These are phyloP conservation scores for Frankliniella fusca DNA, from an alignment of 2,888 invertebrate species.

Conservation along the genomic window DNA sequence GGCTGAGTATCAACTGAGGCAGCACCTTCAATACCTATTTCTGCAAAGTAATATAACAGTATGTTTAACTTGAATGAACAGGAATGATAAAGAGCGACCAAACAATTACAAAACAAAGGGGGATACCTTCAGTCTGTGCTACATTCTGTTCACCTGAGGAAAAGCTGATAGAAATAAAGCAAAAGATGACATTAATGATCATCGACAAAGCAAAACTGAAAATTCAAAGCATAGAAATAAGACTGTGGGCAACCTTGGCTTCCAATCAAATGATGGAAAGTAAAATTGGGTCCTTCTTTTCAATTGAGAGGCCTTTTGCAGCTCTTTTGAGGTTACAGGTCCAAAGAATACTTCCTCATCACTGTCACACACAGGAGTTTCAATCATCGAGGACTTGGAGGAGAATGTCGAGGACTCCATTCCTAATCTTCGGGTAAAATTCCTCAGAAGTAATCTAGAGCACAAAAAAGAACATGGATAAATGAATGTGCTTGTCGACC, in stretches of 20 bases:
- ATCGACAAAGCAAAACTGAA: background rate
- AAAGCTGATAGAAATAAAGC: background rate
- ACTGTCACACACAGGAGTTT: background rate
- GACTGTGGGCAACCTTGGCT: background rate
- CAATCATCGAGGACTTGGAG: background rate
- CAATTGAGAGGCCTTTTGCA: background rate
- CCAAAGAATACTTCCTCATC: slow-evolving; percentile 5
- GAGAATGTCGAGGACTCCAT: background rate
- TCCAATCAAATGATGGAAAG: background rate
- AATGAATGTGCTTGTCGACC: background rate
- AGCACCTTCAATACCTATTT: background rate
- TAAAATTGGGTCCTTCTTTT: background rate
- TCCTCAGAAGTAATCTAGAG: background rate
- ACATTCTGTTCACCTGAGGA: no score
- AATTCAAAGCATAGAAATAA: background rate
- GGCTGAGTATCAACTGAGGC: background rate
- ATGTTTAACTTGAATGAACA: background rate
- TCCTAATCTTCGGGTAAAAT: no score
- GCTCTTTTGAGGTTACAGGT: background rate
- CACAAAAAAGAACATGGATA: background rate
- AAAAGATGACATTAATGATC: background rate
- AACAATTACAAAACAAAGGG: background rate
- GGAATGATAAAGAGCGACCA: background rate
- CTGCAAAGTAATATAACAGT: background rate
- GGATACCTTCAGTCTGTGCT: background rate